phyloP scores from a whole-genome alignment of 2,113 vertebrate genomes.

The Myotis lucifugus region DNA sequence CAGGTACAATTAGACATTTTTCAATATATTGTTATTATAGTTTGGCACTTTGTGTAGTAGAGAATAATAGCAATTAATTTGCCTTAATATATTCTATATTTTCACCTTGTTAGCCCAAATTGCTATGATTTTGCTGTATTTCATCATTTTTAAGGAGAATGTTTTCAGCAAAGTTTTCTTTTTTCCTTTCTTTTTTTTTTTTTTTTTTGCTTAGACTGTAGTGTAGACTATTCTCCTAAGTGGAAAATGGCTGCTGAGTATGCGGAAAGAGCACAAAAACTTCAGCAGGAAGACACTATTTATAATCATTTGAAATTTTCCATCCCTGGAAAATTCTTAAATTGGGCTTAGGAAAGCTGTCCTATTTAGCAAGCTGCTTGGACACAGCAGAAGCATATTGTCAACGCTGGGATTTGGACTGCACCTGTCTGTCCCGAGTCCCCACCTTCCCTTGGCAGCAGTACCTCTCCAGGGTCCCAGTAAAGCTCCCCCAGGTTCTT shows the following conservation, averaged over 20 bases:
- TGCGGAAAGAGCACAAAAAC: not conserved
- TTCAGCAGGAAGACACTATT: not conserved
- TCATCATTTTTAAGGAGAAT: conserved; percentile 27
- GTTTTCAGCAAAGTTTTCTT: conserved; percentile 39
- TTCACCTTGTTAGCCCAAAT: not conserved
- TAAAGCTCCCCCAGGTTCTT: not conserved
- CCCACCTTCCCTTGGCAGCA: not conserved
- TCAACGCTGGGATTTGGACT: not conserved
- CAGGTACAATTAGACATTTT: not conserved
- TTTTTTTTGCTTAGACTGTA: conserved; percentile 7
- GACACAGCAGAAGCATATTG: not conserved
- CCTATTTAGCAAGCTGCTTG: not conserved
- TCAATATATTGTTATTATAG: not conserved
- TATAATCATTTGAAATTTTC: conserved; percentile 5
- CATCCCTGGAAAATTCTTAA: conserved; percentile 26
- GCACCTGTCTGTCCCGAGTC: not conserved
- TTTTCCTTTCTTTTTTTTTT: not conserved
- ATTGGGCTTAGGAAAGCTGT: not conserved
- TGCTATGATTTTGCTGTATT: conserved; percentile 53
- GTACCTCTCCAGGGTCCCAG: not conserved
- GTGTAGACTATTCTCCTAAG: not conserved
- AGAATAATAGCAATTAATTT: conserved; percentile 35
- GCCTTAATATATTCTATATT: conserved; percentile 9
- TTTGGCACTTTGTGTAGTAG: not conserved
- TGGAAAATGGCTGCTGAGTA: conserved; percentile 32